These are phyloP conservation scores for Antitype chi DNA, from an alignment of 2,888 invertebrate species.

Conservation along the genomic window DNA sequence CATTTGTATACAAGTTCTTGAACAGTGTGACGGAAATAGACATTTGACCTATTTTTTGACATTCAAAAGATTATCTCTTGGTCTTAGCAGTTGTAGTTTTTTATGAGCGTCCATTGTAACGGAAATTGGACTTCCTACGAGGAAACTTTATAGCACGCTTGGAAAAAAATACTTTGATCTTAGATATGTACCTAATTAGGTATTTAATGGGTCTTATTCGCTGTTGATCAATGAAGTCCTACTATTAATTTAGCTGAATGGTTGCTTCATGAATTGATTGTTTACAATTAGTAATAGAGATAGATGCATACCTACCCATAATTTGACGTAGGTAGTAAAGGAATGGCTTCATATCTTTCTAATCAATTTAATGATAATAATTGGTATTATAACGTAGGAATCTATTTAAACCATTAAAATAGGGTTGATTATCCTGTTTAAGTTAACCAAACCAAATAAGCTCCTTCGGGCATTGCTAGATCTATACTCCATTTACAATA, in stretches of 20 bases:
- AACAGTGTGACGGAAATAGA: conserved; percentile 45
- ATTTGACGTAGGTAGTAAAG: neutral
- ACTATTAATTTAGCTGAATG: neutral
- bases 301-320: neutral
- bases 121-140: conserved; percentile 55
- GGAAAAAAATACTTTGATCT: conserved; percentile 63
- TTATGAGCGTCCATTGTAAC: conserved; percentile 34
- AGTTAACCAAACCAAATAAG: neutral
- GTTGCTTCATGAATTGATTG: neutral
- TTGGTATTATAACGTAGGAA: neutral
- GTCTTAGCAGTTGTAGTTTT: conserved; percentile 33
- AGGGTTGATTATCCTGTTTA: neutral
- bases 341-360: neutral
- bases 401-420: neutral
- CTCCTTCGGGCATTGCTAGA: neutral
- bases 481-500: no score
- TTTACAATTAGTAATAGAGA: neutral
- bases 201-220: conserved; percentile 20
- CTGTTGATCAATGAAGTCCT: conserved; percentile 12
- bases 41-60: conserved; percentile 58
- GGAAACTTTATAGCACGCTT: conserved; percentile 51
- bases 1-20: conserved; percentile 29
- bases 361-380: neutral
- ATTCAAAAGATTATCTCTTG: conserved; percentile 40
- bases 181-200: conserved; percentile 24